Evolutionary conservation across 2,888 invertebrate genomes (phyloP).

Genomic region (Cheilosia vernalis): DNA sequence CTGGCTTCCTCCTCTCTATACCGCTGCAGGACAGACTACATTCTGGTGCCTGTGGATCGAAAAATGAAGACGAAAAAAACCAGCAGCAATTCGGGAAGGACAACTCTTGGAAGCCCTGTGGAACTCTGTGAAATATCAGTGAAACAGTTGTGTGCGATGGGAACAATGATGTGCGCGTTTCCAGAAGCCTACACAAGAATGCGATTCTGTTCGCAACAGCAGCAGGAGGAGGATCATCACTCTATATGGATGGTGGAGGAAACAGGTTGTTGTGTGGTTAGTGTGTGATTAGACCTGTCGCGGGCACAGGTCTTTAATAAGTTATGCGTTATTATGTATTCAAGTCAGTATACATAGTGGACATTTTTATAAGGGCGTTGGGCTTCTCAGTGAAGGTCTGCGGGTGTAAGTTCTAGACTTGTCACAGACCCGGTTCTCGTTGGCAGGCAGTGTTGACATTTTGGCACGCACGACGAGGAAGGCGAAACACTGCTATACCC

Average conservation of each 20-base stretch:
- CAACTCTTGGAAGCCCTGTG: slow-evolving; percentile 16
- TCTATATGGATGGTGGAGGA: slow-evolving; percentile 37
- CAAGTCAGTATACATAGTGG: too few species aligned
- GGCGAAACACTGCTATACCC: too few species aligned
- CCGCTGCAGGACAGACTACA: background rate
- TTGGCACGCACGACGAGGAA: too few species aligned
- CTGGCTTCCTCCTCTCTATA: background rate
- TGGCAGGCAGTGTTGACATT: too few species aligned
- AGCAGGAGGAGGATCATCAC: slow-evolving; percentile 68
- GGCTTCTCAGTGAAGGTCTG: too few species aligned
- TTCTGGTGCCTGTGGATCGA: background rate
- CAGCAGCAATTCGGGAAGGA: slow-evolving; percentile 59
- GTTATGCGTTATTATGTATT: too few species aligned
- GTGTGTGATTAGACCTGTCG: too few species aligned
- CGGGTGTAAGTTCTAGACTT: too few species aligned
- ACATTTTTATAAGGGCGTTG: too few species aligned
- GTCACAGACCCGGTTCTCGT: too few species aligned
- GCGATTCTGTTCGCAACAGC: slow-evolving; percentile 65
- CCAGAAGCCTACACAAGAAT: slow-evolving; percentile 72
- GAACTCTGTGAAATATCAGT: background rate
- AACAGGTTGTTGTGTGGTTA: too few species aligned
- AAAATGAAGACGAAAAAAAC: slow-evolving; percentile 13
- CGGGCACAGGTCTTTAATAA: too few species aligned
- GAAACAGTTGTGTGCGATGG: slow-evolving; percentile 43
- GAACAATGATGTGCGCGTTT: slow-evolving; percentile 65